phyloP scores from a whole-genome alignment of 2,113 vertebrate species.

The Nothobranchius kuhntae region DNA sequence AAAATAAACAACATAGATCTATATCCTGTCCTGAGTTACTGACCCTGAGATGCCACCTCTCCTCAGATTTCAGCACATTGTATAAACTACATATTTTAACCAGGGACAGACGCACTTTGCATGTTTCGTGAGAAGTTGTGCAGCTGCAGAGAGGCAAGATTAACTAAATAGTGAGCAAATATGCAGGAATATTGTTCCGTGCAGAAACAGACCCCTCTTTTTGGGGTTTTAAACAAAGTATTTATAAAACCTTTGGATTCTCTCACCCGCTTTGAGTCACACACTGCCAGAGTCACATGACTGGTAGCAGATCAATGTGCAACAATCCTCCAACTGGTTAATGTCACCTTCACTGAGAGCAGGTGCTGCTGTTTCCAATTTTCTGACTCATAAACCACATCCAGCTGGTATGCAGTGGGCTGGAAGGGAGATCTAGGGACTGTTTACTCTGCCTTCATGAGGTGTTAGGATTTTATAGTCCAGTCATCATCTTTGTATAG shows the following conservation, averaged over 20 bases:
- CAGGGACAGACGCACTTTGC: neutral
- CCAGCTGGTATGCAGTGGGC: conserved; percentile 15
- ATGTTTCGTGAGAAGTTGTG: neutral
- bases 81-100: too few species aligned
- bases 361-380: conserved; percentile 61
- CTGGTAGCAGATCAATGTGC: conserved; percentile 17
- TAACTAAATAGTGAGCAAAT: too few species aligned
- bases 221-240: too few species aligned
- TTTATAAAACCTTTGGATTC: conserved; percentile 30
- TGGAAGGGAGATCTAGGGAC: conserved; percentile 50
- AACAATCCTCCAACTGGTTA: conserved; percentile 36
- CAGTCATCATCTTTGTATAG: conserved; percentile 32
- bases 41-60: too few species aligned
- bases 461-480: conserved; percentile 44
- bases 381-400: conserved; percentile 68
- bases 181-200: too few species aligned
- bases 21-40: too few species aligned
- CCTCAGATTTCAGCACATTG: too few species aligned
- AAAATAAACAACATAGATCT: too few species aligned
- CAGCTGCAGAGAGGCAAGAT: too few species aligned
- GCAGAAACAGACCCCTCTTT: too few species aligned
- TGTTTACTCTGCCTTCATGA: conserved; percentile 44
- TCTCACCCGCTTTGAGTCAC: conserved; percentile 69
- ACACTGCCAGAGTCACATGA: conserved; percentile 1
- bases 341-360: conserved; percentile 56